These are phyloP conservation scores for Geophilus truncorum DNA, from an alignment of 2,888 invertebrate species.

Conservation along the genomic window DNA sequence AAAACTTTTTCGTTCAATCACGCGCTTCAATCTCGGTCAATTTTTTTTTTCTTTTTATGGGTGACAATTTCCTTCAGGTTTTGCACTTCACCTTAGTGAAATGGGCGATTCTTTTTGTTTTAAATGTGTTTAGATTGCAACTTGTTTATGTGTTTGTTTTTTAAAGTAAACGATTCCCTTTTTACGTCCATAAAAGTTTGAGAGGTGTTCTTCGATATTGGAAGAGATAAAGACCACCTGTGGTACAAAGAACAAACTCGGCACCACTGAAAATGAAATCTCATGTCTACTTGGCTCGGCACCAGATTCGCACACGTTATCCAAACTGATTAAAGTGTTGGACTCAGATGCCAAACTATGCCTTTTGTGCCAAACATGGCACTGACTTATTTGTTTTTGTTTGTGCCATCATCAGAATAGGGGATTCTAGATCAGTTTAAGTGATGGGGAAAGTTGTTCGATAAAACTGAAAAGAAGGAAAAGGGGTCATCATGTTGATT, in stretches of 20 bases:
- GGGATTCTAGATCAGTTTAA: background rate
- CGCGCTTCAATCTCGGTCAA: background rate
- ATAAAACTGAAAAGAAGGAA: background rate
- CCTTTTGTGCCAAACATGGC: background rate
- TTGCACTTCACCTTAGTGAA: background rate
- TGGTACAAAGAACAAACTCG: constrained; percentile 12
- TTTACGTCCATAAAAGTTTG: constrained; percentile 14
- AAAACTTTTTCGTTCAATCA: background rate
- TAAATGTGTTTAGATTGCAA: background rate
- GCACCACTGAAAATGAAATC: constrained; percentile 27
- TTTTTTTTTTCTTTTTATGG: background rate
- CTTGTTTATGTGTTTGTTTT: constrained; percentile 14
- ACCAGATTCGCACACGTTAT: constrained; percentile 13
- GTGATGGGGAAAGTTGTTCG: background rate
- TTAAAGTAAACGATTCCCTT: background rate
- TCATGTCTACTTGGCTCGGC: constrained; percentile 22
- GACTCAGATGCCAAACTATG: constrained; percentile 7
- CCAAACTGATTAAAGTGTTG: constrained; percentile 25
- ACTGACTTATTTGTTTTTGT: constrained; percentile 19
- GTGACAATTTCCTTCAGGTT: constrained; percentile 7
- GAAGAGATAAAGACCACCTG: constrained; percentile 27
- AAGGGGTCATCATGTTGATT: background rate
- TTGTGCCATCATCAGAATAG: background rate
- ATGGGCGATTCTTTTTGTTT: background rate
- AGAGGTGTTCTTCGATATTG: constrained; percentile 24